A percentile compares a stretch with the other conserved stretches of the same genome.
phyloP scores from a whole-genome alignment of 2,888 invertebrate species.

The Perizoma flavofasciatum region DNA sequence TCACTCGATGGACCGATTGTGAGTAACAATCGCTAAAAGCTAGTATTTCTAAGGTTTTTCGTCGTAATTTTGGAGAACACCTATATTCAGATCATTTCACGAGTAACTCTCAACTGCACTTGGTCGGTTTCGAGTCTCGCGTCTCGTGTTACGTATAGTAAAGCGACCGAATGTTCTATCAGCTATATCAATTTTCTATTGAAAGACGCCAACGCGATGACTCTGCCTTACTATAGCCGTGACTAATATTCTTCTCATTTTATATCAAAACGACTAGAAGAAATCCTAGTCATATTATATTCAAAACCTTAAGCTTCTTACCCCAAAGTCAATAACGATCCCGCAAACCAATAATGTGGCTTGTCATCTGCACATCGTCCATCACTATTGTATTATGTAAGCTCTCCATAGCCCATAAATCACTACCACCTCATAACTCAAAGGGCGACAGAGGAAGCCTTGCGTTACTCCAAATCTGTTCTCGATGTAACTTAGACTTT shows the following conservation, averaged over 20 bases:
- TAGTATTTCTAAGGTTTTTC: too few species aligned
- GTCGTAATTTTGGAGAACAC: too few species aligned
- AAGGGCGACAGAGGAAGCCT: slow-evolving; percentile 39
- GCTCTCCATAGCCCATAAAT: slow-evolving; percentile 60
- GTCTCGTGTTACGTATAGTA: too few species aligned
- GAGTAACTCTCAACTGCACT: too few species aligned
- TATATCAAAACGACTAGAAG: neutral
- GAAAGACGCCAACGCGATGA: too few species aligned
- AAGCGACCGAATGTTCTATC: too few species aligned
- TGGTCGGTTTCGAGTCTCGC: too few species aligned
- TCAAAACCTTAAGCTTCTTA: slow-evolving; percentile 29
- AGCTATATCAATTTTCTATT: too few species aligned
- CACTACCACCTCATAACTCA: slow-evolving; percentile 64
- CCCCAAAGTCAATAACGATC: slow-evolving; percentile 50
- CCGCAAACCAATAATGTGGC: slow-evolving; percentile 59
- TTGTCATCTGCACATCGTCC: slow-evolving; percentile 55
- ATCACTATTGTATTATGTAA: slow-evolving; percentile 61
- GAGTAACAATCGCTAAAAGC: too few species aligned
- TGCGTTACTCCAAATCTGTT: slow-evolving; percentile 7
- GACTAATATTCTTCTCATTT: neutral
- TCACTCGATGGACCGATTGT: too few species aligned
- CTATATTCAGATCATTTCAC: too few species aligned
- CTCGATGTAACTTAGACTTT: slow-evolving; percentile 10
- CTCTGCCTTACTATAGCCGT: too few species aligned
- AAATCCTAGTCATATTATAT: slow-evolving; percentile 14